Percentiles rank a stretch among this genome's conserved stretches.
phyloP scores from a whole-genome alignment of 2,113 vertebrate genomes.

The Lycocorax pyrrhopterus region DNA sequence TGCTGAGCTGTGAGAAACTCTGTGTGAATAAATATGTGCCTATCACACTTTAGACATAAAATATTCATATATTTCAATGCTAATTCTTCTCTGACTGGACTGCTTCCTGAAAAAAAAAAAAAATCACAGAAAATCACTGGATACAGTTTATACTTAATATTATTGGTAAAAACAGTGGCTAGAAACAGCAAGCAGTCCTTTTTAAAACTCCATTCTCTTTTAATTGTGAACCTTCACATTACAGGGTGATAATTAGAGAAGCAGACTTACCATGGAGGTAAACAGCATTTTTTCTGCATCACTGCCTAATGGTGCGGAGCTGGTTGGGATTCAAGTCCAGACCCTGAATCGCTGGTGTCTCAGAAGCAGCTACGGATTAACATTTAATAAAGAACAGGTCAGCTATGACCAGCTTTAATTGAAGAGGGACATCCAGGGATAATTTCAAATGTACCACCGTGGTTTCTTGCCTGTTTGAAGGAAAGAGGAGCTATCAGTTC shows the following conservation, averaged over 20 bases:
- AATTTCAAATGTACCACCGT: constrained; percentile 24
- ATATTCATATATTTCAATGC: constrained; percentile 18
- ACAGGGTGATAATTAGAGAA: constrained; percentile 10
- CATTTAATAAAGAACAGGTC: constrained; percentile 68
- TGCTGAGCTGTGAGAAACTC: constrained; percentile 47
- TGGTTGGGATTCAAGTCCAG: constrained; percentile 56
- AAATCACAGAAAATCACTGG: neutral
- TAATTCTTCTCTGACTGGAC: neutral
- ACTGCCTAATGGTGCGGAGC: neutral
- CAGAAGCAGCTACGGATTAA: constrained; percentile 55
- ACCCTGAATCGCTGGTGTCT: constrained; percentile 14
- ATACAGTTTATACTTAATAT: neutral
- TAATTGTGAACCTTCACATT: constrained; percentile 43
- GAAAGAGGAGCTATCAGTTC: neutral
- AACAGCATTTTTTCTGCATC: constrained; percentile 27
- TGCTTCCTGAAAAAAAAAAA: neutral
- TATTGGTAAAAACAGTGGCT: neutral
- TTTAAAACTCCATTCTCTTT: constrained; percentile 8
- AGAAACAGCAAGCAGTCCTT: neutral
- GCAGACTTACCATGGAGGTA: neutral
- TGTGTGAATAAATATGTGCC: constrained; percentile 33
- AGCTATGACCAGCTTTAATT: constrained; percentile 68
- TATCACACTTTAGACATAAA: constrained; percentile 17
- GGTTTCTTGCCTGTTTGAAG: neutral
- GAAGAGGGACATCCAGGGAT: constrained; percentile 34